Evolutionary conservation across 1,140 invertebrate genomes (phyloP).

Genomic region (Paralvinella palmiformis): DNA sequence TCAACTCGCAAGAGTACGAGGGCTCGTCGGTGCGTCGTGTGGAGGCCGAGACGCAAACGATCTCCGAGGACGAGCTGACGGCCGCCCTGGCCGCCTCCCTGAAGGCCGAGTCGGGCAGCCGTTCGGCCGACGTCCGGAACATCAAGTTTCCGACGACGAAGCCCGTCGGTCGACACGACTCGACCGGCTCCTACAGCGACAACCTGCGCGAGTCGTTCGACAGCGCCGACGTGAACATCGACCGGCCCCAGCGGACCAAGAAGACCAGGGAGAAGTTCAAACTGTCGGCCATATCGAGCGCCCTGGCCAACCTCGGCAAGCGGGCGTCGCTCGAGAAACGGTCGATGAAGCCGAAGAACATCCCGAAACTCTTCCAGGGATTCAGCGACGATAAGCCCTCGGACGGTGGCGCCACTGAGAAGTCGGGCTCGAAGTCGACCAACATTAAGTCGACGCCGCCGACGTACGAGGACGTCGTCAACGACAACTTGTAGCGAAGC

Average conservation of each 20-base stretch:
- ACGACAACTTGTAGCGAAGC: too few relatives aligned
- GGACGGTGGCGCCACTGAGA: neutral
- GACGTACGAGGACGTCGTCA: constrained; percentile 1
- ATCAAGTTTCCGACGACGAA: neutral
- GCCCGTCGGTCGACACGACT: neutral
- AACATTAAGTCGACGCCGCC: neutral
- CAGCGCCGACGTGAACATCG: neutral
- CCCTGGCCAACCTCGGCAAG: neutral
- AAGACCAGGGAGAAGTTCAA: neutral
- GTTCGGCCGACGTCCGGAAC: neutral
- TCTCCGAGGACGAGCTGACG: neutral
- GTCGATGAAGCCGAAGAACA: neutral
- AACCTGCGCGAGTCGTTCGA: neutral
- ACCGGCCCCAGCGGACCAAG: neutral
- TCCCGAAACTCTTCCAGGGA: neutral
- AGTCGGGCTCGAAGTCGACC: neutral
- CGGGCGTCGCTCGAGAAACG: neutral
- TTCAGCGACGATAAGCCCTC: neutral
- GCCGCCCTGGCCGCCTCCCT: neutral
- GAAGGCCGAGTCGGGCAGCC: neutral
- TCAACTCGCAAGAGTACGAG: neutral
- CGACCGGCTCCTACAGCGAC: neutral
- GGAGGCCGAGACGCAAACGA: constrained; percentile 13
- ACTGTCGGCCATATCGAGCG: neutral
- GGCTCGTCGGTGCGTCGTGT: neutral